phyloP scores from a whole-genome alignment of 2,888 invertebrate genomes.

The Lasioglossum villosulum region DNA sequence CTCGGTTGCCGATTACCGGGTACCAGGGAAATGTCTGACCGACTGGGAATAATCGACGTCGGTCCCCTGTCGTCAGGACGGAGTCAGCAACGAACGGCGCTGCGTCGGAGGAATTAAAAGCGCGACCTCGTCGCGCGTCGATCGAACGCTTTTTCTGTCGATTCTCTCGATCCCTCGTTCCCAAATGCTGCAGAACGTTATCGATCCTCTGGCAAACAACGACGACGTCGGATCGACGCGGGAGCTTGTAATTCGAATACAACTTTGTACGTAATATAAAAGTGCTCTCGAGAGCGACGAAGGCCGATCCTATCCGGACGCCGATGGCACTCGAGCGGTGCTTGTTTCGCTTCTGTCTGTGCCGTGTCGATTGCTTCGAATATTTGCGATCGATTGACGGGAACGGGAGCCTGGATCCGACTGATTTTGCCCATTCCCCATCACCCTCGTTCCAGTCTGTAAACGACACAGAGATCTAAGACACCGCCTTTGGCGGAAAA shows the following conservation, averaged over 20 bases:
- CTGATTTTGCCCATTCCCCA: neutral
- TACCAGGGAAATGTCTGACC: conserved; percentile 61
- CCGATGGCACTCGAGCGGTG: conserved; percentile 36
- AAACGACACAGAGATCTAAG: conserved; percentile 3
- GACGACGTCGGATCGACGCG: conserved; percentile 4
- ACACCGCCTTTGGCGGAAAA: neutral
- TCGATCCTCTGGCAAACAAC: conserved; percentile 11
- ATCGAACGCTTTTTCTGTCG: conserved; percentile 4
- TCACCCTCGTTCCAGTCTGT: neutral
- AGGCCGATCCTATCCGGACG: conserved; percentile 28
- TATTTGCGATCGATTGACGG: conserved; percentile 8
- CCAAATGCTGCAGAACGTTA: neutral
- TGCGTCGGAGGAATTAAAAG: conserved; percentile 64
- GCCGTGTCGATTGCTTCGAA: conserved; percentile 9
- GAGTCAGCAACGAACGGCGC: conserved; percentile 57
- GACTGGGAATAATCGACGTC: conserved; percentile 64
- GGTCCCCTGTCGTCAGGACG: conserved; percentile 33
- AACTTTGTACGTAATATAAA: conserved; percentile 21
- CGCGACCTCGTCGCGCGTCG: neutral
- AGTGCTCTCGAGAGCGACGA: conserved; percentile 15
- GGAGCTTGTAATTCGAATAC: conserved; percentile 27
- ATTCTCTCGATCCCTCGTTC: neutral
- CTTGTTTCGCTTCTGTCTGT: conserved; percentile 31
- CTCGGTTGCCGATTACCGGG: conserved; percentile 37
- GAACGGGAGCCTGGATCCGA: neutral